Evolutionary conservation across 2,797 vertebrate species (phyloP), one percentile per base, ranked within the genome.

Genomic region (Triplophysa yarkandensis): DNA sequence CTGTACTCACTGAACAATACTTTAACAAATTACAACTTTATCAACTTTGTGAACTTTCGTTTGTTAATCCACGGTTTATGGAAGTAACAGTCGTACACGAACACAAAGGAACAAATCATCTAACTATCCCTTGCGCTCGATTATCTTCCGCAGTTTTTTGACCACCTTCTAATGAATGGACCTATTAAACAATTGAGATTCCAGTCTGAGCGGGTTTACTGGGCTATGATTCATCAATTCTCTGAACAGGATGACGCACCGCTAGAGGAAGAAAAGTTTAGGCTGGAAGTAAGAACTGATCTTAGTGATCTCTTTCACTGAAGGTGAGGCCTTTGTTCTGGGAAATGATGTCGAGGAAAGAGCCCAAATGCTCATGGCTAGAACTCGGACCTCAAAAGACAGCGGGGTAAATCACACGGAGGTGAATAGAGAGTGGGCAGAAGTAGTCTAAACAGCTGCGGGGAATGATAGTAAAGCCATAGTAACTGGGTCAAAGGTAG

Each of bases 81-180:
- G 62, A 79, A 82, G 67, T 79, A 5, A 10, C 7, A 36, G 9
- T 71, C 71, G 54, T 27, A 50, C 19, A 13, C n/a, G n/a, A n/a
- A 61, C 41, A 67, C 6, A 28, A 27, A 66, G 13, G 13, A 7
- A 41, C 44, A 52, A 44, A 43, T 16, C 7, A 74, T 74, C 43
- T 78, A 19, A 64, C 16, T 8, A 36, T 44, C 54, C 32, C 19
- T 14, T 11, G 30, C 36, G 13, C 11, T 39, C 13, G 27, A 10
- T 0, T 19, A 36, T 68, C 48, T 27, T 19, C 17, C 25, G 30
- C 19, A n/a, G n/a, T n/a, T 10, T 19, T 65, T 32, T 64, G 11
- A 10, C 44, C 46, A 23, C 21, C 25, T 46, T 63, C 4, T 50
- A 13, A 13, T 52, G 25, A n/a, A 67, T 36, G 39, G 30, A 48